Evolutionary conservation across 2,113 vertebrate species (phyloP).

Genomic region (Peucedramus taeniatus): DNA sequence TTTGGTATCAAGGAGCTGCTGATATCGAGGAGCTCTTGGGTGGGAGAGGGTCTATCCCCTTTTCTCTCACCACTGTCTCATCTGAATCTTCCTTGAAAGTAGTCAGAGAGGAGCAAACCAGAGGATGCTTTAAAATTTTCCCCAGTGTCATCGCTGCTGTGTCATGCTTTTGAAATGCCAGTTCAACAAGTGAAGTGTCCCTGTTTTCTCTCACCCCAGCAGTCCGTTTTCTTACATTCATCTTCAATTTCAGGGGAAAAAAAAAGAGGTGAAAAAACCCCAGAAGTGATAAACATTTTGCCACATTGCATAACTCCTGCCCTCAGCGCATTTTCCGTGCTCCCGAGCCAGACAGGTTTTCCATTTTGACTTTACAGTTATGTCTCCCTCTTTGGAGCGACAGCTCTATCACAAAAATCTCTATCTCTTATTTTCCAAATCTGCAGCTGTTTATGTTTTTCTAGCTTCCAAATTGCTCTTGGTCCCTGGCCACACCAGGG

Average conservation of each 20-base stretch:
- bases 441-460: not conserved
- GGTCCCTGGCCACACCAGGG: not conserved
- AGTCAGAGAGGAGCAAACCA: not conserved
- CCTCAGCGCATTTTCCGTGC: not conserved
- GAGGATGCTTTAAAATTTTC: not conserved
- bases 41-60: not conserved
- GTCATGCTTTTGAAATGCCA: not conserved
- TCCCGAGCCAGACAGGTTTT: not conserved
- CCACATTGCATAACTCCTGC: not conserved
- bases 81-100: not conserved
- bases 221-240: not conserved
- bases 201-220: not conserved
- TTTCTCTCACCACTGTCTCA: not conserved
- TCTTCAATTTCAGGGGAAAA: not conserved
- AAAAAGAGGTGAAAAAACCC: not conserved
- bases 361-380: not conserved
- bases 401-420: not conserved
- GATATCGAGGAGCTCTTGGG: not conserved
- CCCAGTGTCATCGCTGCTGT: rapidly evolving
- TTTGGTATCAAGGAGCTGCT: not conserved
- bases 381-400: not conserved
- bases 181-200: not conserved
- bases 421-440: not conserved
- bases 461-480: not conserved
- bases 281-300: conserved; percentile 5